A percentile compares a stretch with the other conserved stretches of the same genome.
Conservation (phyloP, 2,888 invertebrate species). For the Subacronicta megacephala region DNA sequence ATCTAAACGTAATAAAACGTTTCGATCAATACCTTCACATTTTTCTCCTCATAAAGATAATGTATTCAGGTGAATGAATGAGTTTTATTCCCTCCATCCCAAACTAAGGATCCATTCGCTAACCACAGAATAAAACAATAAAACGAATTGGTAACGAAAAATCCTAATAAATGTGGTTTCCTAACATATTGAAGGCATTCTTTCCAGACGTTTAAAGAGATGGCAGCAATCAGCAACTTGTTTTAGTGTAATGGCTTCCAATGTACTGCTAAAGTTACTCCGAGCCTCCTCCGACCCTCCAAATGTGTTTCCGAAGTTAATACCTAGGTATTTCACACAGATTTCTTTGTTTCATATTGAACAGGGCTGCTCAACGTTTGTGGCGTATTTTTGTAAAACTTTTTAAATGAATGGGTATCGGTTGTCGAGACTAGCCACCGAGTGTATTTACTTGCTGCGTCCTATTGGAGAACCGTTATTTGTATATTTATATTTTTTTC, state of each 20-base stretch:
- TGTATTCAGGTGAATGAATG: background rate
- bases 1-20: too few relatives aligned
- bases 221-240: conserved; percentile 23
- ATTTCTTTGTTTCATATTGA: conserved; percentile 15
- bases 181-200: conserved; percentile 1
- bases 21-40: background rate
- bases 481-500: too few relatives aligned
- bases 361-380: conserved; percentile 13
- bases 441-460: too few relatives aligned
- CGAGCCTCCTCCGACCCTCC: conserved; percentile 29
- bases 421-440: too few relatives aligned
- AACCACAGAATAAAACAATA: conserved; percentile 15
- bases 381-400: too few relatives aligned
- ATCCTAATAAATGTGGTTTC: conserved; percentile 10
- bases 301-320: conserved; percentile 29
- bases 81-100: background rate
- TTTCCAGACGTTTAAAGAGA: conserved; percentile 22
- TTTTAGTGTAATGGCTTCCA: conserved; percentile 17
- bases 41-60: background rate
- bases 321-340: conserved; percentile 16
- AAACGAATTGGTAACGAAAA: conserved; percentile 5
- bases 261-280: conserved; percentile 22
- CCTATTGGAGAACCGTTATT: too few relatives aligned
- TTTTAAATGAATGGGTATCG: too few relatives aligned
- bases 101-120: background rate